Evolutionary conservation across 2,797 vertebrate genomes (phyloP).

Genomic region (Pangasius djambal): DNA sequence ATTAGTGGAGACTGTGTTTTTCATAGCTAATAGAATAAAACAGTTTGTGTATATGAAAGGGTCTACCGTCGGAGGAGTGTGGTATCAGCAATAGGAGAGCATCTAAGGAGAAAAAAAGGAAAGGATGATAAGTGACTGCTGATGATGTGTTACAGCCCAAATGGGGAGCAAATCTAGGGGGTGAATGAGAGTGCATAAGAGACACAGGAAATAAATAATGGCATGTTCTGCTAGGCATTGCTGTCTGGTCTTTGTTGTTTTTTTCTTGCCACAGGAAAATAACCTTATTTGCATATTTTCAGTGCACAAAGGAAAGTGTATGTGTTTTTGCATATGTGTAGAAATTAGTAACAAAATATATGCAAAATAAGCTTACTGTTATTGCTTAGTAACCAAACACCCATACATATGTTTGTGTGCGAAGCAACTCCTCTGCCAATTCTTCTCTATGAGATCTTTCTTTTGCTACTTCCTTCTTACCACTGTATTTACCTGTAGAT

Average conservation of each 20-base stretch:
- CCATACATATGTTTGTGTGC: neutral
- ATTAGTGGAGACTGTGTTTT: neutral
- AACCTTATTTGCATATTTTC: conserved; percentile 25
- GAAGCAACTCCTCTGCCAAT: neutral
- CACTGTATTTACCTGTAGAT: neutral
- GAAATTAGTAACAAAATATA: neutral
- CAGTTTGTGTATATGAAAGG: neutral
- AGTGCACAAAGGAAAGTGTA: neutral
- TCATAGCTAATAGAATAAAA: neutral
- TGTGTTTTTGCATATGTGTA: neutral
- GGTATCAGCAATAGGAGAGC: neutral
- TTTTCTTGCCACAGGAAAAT: conserved; percentile 27
- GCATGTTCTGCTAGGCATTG: neutral
- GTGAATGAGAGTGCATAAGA: neutral
- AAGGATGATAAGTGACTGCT: neutral
- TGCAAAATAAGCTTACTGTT: neutral
- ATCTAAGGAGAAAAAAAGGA: conserved; percentile 1
- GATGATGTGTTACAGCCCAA: neutral
- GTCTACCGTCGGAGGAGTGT: neutral
- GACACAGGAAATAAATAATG: neutral
- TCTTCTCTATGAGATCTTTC: neutral
- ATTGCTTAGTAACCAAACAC: neutral
- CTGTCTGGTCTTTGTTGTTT: neutral
- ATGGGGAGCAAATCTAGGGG: neutral
- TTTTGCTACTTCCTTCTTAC: neutral